Base-by-base conservation (phyloP, 2,113 vertebrate species). In the Hippocampus mohnikei region DNA sequence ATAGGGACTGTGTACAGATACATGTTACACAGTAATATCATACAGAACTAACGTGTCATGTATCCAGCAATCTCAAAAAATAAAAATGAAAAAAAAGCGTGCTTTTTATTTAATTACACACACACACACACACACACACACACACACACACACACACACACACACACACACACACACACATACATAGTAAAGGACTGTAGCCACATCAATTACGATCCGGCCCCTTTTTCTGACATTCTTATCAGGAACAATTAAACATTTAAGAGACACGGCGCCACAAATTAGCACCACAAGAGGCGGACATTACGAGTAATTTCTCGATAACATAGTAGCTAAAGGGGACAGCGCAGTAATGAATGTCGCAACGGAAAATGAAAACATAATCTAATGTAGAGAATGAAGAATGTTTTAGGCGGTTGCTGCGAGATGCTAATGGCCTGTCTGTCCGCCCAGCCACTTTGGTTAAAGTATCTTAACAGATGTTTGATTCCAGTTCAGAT, bases 191-290 rank as follows among this genome's bases (percentile, higher is more conserved):
- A 15, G 74, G 73, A 74, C 60, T 52, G 40, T 46, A 70, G 69
- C 67, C 73, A 53, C 75, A 62, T 67, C 11, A 4, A 0, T 63
- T 72, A 71, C 71, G 33, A 70, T 74, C 72, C 66, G 52, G 67
- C 56, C 67, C 66, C 9, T 72, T 69, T 69, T 73, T 59, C 77
- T 72, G 66, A 74, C 27, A 40, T 53, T 84, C 80, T 88, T 87
- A 87, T 88, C 83, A 79, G 67, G 67, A 81, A 74, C 77, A 89
- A 82, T 88, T 84, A 83, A 77, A 70, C n/a, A 25, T 83, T 85
- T 81, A 74, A 86, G 76, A 79, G 73, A 59, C 52, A 80, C 1
- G 66, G 63, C 20, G 20, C 55, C 33, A 72, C 74, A 85, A 82
- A 86, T 76, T 70, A 73, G 68, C 63, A 58, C 77, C 41, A 66